Percentiles rank a stretch among this genome's conserved stretches.
Conservation (phyloP, 2,113 vertebrate species). For the Tragelaphus imberbis region DNA sequence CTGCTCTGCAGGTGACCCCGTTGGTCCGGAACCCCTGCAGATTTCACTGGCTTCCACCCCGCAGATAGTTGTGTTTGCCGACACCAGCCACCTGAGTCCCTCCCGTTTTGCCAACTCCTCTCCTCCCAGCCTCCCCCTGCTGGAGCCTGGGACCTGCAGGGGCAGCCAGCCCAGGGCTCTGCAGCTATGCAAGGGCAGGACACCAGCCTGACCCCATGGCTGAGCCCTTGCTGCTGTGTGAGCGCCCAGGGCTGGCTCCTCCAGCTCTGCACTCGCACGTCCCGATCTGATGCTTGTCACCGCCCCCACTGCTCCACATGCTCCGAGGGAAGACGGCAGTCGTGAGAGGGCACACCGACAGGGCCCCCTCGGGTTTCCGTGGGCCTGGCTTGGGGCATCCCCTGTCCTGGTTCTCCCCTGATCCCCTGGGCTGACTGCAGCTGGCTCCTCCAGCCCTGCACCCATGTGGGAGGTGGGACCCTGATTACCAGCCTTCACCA, state of each 20-base stretch:
- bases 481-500: neutral
- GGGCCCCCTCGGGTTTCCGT: neutral
- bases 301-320: accelerated
- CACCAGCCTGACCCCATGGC: neutral
- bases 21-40: neutral
- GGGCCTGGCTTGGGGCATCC: neutral
- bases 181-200: neutral
- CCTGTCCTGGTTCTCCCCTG: neutral
- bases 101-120: neutral
- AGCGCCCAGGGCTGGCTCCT: neutral
- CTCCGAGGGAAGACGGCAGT: neutral
- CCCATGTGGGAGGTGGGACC: neutral
- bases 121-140: neutral
- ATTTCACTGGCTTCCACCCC: neutral
- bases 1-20: neutral
- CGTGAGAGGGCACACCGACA: neutral
- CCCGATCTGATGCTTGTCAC: neutral
- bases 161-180: neutral
- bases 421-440: neutral
- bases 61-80: neutral
- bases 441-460: neutral
- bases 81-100: neutral
- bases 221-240: neutral
- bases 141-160: neutral
- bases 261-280: neutral